Percentiles rank a stretch among this genome's conserved stretches.
Evolutionary conservation across 2,888 invertebrate genomes (phyloP).

Genomic region (Agriotes lineatus): DNA sequence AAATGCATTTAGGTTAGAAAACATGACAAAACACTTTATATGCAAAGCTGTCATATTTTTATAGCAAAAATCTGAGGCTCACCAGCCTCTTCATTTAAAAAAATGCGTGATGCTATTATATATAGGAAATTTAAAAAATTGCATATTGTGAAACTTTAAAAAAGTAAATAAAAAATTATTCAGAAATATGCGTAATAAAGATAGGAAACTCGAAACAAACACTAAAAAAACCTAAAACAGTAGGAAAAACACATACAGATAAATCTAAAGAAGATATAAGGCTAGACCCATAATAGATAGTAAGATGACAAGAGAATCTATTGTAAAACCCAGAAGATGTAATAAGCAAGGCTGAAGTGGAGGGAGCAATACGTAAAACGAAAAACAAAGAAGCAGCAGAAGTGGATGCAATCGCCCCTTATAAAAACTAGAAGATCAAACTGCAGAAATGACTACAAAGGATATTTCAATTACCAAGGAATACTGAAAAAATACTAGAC

Average conservation of each 20-base stretch:
- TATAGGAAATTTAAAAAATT: neutral
- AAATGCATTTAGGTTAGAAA: too few relatives aligned
- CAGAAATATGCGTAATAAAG: neutral
- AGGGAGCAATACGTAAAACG: neutral
- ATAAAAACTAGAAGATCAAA: neutral
- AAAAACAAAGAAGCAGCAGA: neutral
- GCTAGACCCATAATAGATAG: neutral
- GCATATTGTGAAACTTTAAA: neutral
- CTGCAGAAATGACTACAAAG: neutral
- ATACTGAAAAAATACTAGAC: neutral
- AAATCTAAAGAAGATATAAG: neutral
- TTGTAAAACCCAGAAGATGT: neutral
- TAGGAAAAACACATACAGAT: neutral
- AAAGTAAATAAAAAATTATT: neutral
- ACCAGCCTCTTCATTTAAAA: too few relatives aligned
- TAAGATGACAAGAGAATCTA: neutral
- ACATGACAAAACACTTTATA: too few relatives aligned
- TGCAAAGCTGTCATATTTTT: too few relatives aligned
- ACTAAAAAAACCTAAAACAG: neutral
- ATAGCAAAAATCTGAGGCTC: too few relatives aligned
- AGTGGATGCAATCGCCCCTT: neutral
- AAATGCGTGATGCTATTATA: neutral
- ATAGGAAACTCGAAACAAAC: neutral
- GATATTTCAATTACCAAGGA: neutral
- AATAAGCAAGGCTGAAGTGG: neutral